Base-by-base conservation (phyloP, 2,888 invertebrate genomes). In the Panzeria rudis region DNA sequence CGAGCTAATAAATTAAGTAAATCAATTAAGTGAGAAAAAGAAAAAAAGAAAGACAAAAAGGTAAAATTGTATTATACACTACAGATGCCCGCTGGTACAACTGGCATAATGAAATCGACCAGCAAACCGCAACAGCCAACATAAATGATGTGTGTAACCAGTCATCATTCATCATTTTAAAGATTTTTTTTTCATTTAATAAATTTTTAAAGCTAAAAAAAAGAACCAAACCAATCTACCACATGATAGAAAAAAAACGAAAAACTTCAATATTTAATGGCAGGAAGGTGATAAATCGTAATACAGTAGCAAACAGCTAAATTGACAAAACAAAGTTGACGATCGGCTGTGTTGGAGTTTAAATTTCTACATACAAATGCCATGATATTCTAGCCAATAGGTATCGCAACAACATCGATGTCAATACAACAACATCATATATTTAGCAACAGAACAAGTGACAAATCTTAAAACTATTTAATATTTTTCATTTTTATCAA, bases 81-180 rank as follows among this genome's bases (percentile, higher is more conserved):
- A n/a, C n/a, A n/a, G 83, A 72, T 83, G 83, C 23, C 68, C 73
- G 77, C 73, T 72, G 68, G 25, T 78, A 56, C 13, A 66, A 50
- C 59, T 11, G 41, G 41, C 41, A 29, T 41, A 72, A 59, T 38
- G 41, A 62, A 76, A 61, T 35, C 29, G 23, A 44, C 25, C 71
- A 71, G 35, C 13, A 69, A 72, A 38, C 35, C 52, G 38, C 32
- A 66, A 56, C 35, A 56, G 35, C 11, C 35, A 23, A 62, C 41
- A 62, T 76, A 56, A 52, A 15, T 73, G 71, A 44, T 64, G 29
- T 64, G 64, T 64, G 25, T 47, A 81, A 64, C 84, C 77, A 84
- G 84, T 81, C 77, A 84, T 81, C 84, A 84, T 81, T 84, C 81
- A 84, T 84, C 84, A 84, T 84, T 81, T 81, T 69, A 35, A 72